Base-by-base conservation (phyloP, 2,888 invertebrate species). In the Halocaridina rubra region DNA sequence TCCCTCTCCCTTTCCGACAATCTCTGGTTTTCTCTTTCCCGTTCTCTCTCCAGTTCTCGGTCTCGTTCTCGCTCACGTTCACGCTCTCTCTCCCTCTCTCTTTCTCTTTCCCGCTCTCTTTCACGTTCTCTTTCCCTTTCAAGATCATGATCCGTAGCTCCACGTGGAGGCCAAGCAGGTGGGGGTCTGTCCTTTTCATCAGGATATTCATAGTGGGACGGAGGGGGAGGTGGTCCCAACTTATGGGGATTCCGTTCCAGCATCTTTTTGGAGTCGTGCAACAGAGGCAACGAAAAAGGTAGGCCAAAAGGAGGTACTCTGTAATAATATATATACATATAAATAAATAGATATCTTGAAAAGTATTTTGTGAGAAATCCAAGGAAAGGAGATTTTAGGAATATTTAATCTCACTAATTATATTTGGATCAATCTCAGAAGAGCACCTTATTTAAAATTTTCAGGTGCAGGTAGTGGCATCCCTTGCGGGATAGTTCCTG, bases 251-350 rank as follows among this genome's bases (percentile, higher is more conserved):
- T 76, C 8, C 88, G 67, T 46, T 86, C 88, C 69, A 88, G 75
- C 32, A 88, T 77, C 72, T 86, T 88, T 57, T 88, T 88, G 46
- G 88, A 84, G 46, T 87, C 85, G 22, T 86, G 88, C 32, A 88
- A 72, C 67, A 82, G 80, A 2, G 88, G 86, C 57, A 88, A 75
- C n/a, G 84, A 72, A 79, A 88, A 88, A 22, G 84, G 88, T 30
- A 88, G 75, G 30, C 88, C 86, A 53, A 88, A 88, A 0, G 88
- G 84, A 3, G 88, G 77, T 2, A 88, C 85, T 16, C 88, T 88
- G 84, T 19, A 29, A 27, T 13, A 2, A 64, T 1, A n/a, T n/a
- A n/a, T n/a, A n/a, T n/a, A n/a, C n/a, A n/a, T n/a, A n/a, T n/a
- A n/a, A n/a, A n/a, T n/a, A n/a, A n/a, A n/a, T n/a, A n/a, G n/a